A percentile compares a stretch with the other conserved stretches of the same genome.
These are phyloP conservation scores for Spodoptera exigua DNA, from an alignment of 2,888 invertebrate species.

Conservation along the genomic window DNA sequence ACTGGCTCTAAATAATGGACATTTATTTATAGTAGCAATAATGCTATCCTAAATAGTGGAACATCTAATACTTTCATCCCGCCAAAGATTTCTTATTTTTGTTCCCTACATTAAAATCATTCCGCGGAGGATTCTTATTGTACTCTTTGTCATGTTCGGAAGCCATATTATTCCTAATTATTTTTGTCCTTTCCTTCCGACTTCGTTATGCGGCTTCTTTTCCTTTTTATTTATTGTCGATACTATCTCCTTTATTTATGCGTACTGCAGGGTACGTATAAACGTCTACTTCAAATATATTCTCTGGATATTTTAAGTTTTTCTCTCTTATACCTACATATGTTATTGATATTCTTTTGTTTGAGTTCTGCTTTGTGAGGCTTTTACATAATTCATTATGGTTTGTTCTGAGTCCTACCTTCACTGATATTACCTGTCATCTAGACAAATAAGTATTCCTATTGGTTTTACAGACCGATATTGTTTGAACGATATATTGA, in stretches of 20 bases:
- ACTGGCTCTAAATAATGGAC: no score
- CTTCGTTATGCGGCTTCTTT: conserved; percentile 74
- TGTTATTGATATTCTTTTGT: conserved; percentile 51
- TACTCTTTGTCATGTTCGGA: conserved; percentile 73
- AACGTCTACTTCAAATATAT: conserved; percentile 63
- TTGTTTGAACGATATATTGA: no score
- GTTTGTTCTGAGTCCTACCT: conserved; percentile 23
- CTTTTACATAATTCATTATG: conserved; percentile 35
- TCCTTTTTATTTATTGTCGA: conserved; percentile 73
- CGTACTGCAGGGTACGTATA: conserved; percentile 62
- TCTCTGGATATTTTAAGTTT: conserved; percentile 55
- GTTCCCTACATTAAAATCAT: conserved; percentile 60
- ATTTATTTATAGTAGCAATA: no score
- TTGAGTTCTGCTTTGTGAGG: conserved; percentile 36
- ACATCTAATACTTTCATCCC: conserved; percentile 24
- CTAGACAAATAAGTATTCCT: conserved; percentile 8
- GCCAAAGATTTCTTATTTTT: conserved; percentile 50
- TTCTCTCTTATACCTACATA: conserved; percentile 39
- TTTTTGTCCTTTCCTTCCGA: conserved; percentile 71
- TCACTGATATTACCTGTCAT: conserved; percentile 9
- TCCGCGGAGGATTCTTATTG: conserved; percentile 65
- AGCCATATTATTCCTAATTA: conserved; percentile 84
- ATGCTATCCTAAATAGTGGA: background rate
- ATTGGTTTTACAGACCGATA: background rate
- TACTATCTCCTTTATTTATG: conserved; percentile 65